Evolutionary conservation across 2,113 vertebrate genomes (phyloP), one percentile per base, ranked within the genome.

Genomic region (Pholis gunnellus): DNA sequence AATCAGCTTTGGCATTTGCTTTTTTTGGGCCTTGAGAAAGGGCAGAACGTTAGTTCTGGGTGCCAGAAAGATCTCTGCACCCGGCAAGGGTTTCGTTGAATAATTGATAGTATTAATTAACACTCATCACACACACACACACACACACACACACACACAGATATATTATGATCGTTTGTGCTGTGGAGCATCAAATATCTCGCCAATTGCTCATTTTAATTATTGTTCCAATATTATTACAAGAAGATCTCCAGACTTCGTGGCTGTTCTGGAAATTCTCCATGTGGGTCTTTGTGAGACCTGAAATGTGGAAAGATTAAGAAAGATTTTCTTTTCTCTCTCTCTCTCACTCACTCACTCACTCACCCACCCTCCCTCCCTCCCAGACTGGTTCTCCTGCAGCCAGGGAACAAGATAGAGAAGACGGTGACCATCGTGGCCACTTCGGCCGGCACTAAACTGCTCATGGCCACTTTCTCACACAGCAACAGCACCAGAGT

Each of bases 391-490:
- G 0, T 6, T 48, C 6, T 82, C 22, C 77, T 93, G 65, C 79
- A 88, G 56, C 83, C 85, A 14, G 85, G 72, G 0, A 6, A 83
- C 69, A 87, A 50, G 46, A 90, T 93, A 6, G 76, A 85, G 77
- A 89, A 79, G 66, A 80, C 54, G 1, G 79, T 93, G 40, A 83
- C 88, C 73, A 89, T 94, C 71, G 81, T 17, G 73, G 90, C 92
- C 60, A 63, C 74, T 31, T 78, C 86, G 9, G 75, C 81, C 4
- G 94, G 93, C 36, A 93, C 89, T 4, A 94, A 94, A 72, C 3
- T 93, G 13, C 84, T 94, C n/a, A 84, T 69, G 68, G 88, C 87
- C 22, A 87, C 83, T 3, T 80, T 94, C 46, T 87, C 85, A 44
- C 88, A 92, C 76, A 75, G 72, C 72, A 52, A 18, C 56, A 73